phyloP scores from a whole-genome alignment of 2,888 invertebrate species.

The Thymelicus sylvestris region DNA sequence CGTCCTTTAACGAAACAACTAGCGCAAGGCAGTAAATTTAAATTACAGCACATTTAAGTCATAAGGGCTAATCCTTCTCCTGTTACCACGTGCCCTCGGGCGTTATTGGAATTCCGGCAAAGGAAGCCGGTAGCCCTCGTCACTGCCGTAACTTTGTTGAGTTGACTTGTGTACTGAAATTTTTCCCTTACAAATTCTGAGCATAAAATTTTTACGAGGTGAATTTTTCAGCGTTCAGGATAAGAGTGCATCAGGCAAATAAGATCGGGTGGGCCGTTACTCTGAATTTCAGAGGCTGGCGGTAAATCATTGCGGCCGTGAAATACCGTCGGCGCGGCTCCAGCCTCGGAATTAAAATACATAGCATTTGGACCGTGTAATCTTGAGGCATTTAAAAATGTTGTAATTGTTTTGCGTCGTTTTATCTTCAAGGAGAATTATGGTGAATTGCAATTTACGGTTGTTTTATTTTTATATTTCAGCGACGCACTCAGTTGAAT shows the following conservation, averaged over 20 bases:
- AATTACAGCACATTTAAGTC: not conserved
- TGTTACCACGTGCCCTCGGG: not conserved
- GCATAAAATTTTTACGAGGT: constrained; percentile 40
- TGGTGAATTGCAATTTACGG: constrained; percentile 3
- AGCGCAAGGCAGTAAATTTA: not conserved
- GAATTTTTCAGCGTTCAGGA: constrained; percentile 43
- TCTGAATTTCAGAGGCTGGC: constrained; percentile 43
- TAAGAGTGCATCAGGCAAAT: constrained; percentile 48
- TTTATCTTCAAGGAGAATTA: constrained; percentile 11
- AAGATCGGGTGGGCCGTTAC: constrained; percentile 46
- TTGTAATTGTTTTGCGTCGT: constrained; percentile 23
- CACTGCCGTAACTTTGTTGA: constrained; percentile 32
- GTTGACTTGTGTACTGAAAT: constrained; percentile 39
- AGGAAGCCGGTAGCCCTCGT: constrained; percentile 26
- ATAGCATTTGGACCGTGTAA: constrained; percentile 30
- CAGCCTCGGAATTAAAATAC: constrained; percentile 40
- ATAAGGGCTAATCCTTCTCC: not conserved
- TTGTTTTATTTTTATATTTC: not conserved
- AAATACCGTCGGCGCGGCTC: constrained; percentile 42
- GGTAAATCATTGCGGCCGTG: constrained; percentile 48
- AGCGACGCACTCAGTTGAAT: not conserved
- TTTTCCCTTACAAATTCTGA: constrained; percentile 36
- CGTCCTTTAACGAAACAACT: too few relatives aligned
- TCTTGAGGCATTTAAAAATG: constrained; percentile 23
- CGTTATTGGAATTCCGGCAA: constrained; percentile 16